These are phyloP conservation scores for Drosophila pachea DNA, from an alignment of 1,140 invertebrate species.

Conservation along the genomic window DNA sequence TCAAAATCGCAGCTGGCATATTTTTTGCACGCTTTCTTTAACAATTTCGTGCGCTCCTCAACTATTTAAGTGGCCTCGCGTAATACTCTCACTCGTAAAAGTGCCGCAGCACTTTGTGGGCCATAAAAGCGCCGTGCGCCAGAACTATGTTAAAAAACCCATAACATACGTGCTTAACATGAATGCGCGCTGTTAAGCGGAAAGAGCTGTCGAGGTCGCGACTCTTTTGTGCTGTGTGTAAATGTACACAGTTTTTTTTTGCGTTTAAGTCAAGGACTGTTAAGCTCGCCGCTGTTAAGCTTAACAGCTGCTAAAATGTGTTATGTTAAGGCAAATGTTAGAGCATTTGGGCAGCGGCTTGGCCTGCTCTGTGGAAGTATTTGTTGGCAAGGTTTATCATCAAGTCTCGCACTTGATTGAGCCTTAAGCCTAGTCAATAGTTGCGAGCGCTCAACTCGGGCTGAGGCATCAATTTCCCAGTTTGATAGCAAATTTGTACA, in stretches of 20 bases:
- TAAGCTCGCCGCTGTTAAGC: neutral
- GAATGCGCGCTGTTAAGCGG: neutral
- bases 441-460: too few relatives aligned
- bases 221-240: too few relatives aligned
- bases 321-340: neutral
- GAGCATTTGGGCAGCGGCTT: slow-evolving; percentile 4
- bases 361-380: too few relatives aligned
- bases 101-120: neutral
- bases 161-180: neutral
- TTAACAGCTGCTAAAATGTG: neutral
- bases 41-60: slow-evolving; percentile 33
- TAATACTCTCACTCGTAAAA: slow-evolving; percentile 5
- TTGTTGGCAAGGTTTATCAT: slow-evolving; percentile 61
- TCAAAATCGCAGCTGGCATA: slow-evolving; percentile 68
- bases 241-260: too few relatives aligned
- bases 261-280: neutral
- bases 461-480: slow-evolving; percentile 19
- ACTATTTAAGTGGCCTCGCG: slow-evolving; percentile 4
- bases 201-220: too few relatives aligned
- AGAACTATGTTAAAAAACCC: neutral
- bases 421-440: slow-evolving; percentile 61
- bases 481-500: too few relatives aligned
- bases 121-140: neutral
- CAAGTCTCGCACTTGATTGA: slow-evolving; percentile 70
- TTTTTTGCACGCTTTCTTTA: slow-evolving; percentile 56